Base-by-base conservation (phyloP, 2,797 vertebrate genomes). In the Coracias cyanogaster region DNA sequence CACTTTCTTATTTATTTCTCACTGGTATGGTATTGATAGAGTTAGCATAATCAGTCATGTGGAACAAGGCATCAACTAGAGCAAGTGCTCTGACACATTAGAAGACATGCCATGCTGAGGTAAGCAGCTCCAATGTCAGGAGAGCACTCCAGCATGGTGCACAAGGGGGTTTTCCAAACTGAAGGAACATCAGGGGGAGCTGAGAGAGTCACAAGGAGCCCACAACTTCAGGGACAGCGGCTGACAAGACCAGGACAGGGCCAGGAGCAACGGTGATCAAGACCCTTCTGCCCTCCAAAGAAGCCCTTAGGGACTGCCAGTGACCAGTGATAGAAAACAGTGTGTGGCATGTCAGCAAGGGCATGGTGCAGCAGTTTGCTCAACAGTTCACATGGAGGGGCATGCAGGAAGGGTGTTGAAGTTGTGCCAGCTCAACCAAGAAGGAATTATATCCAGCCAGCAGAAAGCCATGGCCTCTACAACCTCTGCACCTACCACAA, bases 191-290 rank as follows among this genome's bases (percentile, higher is more conserved):
- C 13, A 2, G 17, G 15, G 10, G 9, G 4, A 35, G 10, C 4
- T 1, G 21, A 71, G 41, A 60, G 3, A 52, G 7, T 20, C 2
- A 2, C 18, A 3, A 3, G n/a, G 24, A 70, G 24, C 24, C 73
- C 1, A 3, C 24, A 54, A 24, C 12, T 77, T 3, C 0, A 1
- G 1, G 1, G 3, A 16, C 14, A 33, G 52, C 0, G 3, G 20
- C 45, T 60, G 26, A 26, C 0, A 7, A 15, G 10, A 78, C 15
- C 24, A 33, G 6, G 15, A 15, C 1, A 1, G 4, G 37, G 37
- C 37, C 37, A 37, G 37, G 37, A 37, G 37, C 37, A 37, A 37
- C 37, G 37, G 37, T 37, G 12, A 15, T n/a, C 19, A 52, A 52
- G 51, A 26, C 51, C 26, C 26, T 37, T 37, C 37, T 10, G 37